Conservation (phyloP, 2,797 vertebrate species). For the Chaunax sp. region DNA sequence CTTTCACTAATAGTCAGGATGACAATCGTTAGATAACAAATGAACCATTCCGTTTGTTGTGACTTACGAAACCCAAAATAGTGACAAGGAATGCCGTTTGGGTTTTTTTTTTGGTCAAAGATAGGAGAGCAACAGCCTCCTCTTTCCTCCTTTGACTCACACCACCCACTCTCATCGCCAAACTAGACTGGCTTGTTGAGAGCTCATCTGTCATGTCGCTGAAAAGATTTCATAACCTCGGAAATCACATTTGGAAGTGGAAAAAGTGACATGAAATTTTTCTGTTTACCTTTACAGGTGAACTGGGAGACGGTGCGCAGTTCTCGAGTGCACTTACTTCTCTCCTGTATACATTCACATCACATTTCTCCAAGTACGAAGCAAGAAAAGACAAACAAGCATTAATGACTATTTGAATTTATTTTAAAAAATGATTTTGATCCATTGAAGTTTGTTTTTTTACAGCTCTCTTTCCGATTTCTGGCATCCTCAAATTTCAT, state of each 20-base stretch:
- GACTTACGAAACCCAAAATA: conserved; percentile 2
- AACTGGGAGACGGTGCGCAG: no score
- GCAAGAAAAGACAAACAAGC: not conserved
- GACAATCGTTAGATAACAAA: not conserved
- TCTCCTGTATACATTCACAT: no score
- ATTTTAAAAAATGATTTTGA: conserved; percentile 22
- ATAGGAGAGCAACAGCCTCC: conserved; percentile 28
- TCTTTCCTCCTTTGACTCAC: conserved; percentile 63
- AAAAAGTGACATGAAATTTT: conserved; percentile 7
- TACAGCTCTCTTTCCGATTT: not conserved
- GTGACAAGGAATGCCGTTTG: not conserved
- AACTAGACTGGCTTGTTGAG: conserved; percentile 52
- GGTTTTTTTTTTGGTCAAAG: conserved; percentile 23
- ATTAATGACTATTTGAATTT: conserved; percentile 32
- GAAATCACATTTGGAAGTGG: conserved; percentile 8
- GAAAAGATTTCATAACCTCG: conserved; percentile 15
- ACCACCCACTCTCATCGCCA: not conserved
- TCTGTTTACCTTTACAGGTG: not conserved
- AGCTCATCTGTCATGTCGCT: conserved; percentile 25
- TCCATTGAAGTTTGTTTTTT: not conserved
- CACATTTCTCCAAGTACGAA: no score
- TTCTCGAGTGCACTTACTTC: no score
- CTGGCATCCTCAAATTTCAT: not conserved
- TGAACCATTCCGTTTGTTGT: not conserved
- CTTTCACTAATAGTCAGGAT: not conserved